Conservation (phyloP, 2,113 vertebrate genomes). For the Lepus europaeus region DNA sequence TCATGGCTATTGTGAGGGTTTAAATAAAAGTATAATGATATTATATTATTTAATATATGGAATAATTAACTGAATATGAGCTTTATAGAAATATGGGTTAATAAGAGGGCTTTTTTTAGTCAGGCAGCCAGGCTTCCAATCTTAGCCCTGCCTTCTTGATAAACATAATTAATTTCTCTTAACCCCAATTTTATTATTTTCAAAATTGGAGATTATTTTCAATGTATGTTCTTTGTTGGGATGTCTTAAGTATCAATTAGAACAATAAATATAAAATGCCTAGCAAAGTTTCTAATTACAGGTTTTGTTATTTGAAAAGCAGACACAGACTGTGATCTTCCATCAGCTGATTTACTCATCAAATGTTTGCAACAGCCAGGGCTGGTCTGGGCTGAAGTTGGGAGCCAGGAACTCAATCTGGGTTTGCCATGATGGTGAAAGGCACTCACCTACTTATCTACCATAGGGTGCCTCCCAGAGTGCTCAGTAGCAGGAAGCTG, state of each 20-base stretch:
- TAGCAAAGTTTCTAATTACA: not conserved
- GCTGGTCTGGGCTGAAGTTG: too few relatives aligned
- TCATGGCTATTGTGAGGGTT: not conserved
- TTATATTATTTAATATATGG: constrained; percentile 3
- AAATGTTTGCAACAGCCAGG: too few relatives aligned
- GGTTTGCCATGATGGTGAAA: too few relatives aligned
- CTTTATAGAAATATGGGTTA: not conserved
- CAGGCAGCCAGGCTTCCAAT: not conserved
- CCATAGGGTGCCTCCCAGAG: too few relatives aligned
- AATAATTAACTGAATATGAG: not conserved
- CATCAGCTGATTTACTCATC: too few relatives aligned
- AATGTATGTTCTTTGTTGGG: not conserved
- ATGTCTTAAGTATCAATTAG: constrained; percentile 1
- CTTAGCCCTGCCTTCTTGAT: not conserved
- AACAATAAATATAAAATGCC: not conserved
- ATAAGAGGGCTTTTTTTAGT: not conserved
- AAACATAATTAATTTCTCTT: not conserved
- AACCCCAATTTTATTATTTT: constrained; percentile 25
- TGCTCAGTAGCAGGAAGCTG: too few relatives aligned
- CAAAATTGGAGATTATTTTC: constrained; percentile 19
- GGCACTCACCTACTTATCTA: too few relatives aligned
- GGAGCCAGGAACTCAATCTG: too few relatives aligned
- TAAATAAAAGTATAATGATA: not conserved
- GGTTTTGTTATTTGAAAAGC: too few relatives aligned
- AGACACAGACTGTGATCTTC: too few relatives aligned